Evolutionary conservation across 2,888 invertebrate genomes (phyloP), one percentile per base, ranked within the genome.

Genomic region (Pseudococcus jackbeardsleyi): DNA sequence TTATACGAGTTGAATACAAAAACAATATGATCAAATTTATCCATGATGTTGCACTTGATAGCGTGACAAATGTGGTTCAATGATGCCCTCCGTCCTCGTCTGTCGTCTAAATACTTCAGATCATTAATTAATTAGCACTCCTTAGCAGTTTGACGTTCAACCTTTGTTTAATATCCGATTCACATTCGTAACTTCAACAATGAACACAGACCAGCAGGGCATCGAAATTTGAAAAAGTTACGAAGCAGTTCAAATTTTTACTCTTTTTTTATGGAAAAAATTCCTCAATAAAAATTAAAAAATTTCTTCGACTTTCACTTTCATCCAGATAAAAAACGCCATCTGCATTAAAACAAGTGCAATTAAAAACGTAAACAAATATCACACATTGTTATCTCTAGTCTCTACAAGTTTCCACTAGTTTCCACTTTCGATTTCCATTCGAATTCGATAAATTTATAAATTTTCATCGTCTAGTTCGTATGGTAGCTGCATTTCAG

Each of bases 261-360:
- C 26, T 33, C 26, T 33, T 33, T 50, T 50, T 15, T 5, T 1
- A 50, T 54, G 6, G 1, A 50, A 50, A 50, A 12, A 4, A n/a
- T 54, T 54, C n/a, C n/a, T n/a, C n/a, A n/a, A 54, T n/a, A n/a
- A 50, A 50, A 48, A 54, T n/a, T n/a, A 54, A 54, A 54, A 54
- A 54, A n/a, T n/a, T 54, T 54, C n/a, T n/a, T 54, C n/a, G 0
- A 54, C 54, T 54, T 54, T 54, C 54, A 64, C 64, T 64, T 64
- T 42, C 1, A 42, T 42, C 22, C 19, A 7, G 8, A 9, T 22
- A 22, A 64, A 8, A 72, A 72, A 72, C 72, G 72, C 33, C 33
- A 72, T 72, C 72, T 72, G 72, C 17, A 72, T 72, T 17, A 3
- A 15, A 72, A 33, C 72, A 72, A 6, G 26, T 72, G 72, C 7